phyloP scores from a whole-genome alignment of 2,797 vertebrate species.

The Echiichthys vipera region DNA sequence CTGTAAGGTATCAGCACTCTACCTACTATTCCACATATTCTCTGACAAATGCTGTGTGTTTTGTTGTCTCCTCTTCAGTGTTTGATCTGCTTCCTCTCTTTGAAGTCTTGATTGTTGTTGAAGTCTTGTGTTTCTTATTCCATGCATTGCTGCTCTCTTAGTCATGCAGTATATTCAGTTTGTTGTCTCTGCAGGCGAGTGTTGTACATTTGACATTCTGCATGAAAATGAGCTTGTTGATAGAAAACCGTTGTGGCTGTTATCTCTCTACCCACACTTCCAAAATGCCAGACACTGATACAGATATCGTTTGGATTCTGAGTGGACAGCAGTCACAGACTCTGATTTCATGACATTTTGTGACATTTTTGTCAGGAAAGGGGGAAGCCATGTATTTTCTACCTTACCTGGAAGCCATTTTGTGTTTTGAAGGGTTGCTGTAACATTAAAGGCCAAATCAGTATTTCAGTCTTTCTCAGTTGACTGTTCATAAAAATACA shows the following conservation, averaged over 20 bases:
- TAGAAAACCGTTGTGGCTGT: constrained; percentile 31
- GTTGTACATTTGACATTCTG: constrained; percentile 66
- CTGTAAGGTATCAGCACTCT: constrained; percentile 88
- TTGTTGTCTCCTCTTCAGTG: neutral
- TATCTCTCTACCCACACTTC: constrained; percentile 49
- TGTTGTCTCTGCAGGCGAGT: constrained; percentile 34
- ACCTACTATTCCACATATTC: neutral
- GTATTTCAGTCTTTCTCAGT: neutral
- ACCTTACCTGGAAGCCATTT: neutral
- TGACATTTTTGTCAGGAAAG: constrained; percentile 72
- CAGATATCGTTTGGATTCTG: constrained; percentile 24
- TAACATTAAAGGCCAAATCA: neutral
- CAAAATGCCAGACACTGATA: constrained; percentile 72
- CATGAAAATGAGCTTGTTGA: constrained; percentile 56
- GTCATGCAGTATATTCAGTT: neutral
- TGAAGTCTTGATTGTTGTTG: too few species aligned
- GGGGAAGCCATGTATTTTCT: neutral
- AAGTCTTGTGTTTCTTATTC: neutral
- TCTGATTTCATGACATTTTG: constrained; percentile 68
- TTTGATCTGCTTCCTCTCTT: neutral
- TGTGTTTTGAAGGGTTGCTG: neutral
- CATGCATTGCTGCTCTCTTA: neutral
- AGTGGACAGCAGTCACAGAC: constrained; percentile 43
- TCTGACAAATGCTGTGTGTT: neutral
- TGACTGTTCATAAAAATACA: too few species aligned